phyloP scores from a whole-genome alignment of 1,140 invertebrate species.

The Drosophila rufa region DNA sequence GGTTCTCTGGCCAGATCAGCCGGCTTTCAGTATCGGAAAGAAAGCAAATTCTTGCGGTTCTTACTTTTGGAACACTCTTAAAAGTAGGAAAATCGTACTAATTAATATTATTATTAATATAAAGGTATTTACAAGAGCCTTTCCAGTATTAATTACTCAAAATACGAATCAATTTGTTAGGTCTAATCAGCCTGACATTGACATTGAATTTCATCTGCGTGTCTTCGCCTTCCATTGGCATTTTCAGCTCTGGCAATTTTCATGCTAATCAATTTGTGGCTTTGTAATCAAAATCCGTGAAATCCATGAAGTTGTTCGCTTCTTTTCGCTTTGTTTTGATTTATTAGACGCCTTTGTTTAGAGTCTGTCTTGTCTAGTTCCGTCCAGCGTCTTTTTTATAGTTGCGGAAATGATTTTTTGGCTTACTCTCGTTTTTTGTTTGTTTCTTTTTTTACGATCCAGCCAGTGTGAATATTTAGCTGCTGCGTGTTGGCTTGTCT shows the following conservation, averaged over 20 bases:
- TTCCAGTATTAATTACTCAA: too few species aligned
- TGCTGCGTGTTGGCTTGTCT: neutral
- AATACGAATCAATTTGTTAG: neutral
- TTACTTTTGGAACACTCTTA: too few species aligned
- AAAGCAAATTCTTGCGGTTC: neutral
- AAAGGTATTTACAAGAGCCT: too few species aligned
- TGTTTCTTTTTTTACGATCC: slow-evolving; percentile 1
- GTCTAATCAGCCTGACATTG: slow-evolving; percentile 47
- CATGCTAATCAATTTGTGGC: slow-evolving; percentile 53
- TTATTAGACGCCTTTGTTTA: slow-evolving; percentile 40
- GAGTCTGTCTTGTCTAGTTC: neutral
- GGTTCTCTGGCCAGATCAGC: neutral
- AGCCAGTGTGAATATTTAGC: slow-evolving; percentile 18
- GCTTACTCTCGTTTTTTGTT: slow-evolving; percentile 38
- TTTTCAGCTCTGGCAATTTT: slow-evolving; percentile 41
- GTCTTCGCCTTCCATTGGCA: neutral
- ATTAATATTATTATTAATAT: too few species aligned
- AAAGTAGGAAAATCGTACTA: too few species aligned
- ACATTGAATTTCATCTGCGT: slow-evolving; percentile 35
- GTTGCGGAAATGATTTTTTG: slow-evolving; percentile 62
- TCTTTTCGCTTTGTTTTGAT: slow-evolving; percentile 43
- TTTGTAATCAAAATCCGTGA: slow-evolving; percentile 60
- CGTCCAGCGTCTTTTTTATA: slow-evolving; percentile 41
- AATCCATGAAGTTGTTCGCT: slow-evolving; percentile 37
- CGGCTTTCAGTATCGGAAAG: neutral